Evolutionary conservation across 1,140 invertebrate species (phyloP).

Genomic region (Oppia nitens): DNA sequence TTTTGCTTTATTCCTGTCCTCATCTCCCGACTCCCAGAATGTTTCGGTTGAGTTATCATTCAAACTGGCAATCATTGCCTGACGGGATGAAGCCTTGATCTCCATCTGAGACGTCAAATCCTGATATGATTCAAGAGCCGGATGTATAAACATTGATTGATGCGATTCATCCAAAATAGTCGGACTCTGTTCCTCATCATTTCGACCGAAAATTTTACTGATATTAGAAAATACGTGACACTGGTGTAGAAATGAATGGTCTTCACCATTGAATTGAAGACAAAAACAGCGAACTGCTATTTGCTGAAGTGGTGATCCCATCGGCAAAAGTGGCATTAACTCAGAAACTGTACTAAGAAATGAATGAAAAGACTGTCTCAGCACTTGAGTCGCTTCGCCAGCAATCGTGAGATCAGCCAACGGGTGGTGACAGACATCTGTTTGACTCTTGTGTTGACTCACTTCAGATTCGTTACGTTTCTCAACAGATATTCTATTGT

Average conservation of each 20-base stretch:
- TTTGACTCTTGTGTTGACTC: constrained; percentile 14
- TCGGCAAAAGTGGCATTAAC: constrained; percentile 70
- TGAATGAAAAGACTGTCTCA: constrained; percentile 66
- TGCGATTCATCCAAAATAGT: not conserved
- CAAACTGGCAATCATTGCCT: constrained; percentile 78
- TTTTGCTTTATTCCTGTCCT: constrained; percentile 78
- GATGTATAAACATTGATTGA: not conserved
- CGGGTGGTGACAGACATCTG: constrained; percentile 56
- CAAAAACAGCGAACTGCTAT: constrained; percentile 88
- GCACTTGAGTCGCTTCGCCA: constrained; percentile 54
- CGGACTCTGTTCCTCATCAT: constrained; percentile 31
- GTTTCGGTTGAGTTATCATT: constrained; percentile 90
- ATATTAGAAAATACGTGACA: constrained; percentile 90
- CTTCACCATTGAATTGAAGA: constrained; percentile 63
- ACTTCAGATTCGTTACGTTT: constrained; percentile 20
- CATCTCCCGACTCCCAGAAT: constrained; percentile 97
- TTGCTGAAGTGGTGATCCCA: constrained; percentile 67
- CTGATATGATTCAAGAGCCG: constrained; percentile 19
- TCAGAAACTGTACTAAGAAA: constrained; percentile 80
- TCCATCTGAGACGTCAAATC: constrained; percentile 58
- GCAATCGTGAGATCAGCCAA: constrained; percentile 58
- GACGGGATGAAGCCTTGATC: constrained; percentile 73
- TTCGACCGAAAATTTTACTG: constrained; percentile 81
- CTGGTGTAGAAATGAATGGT: constrained; percentile 81
- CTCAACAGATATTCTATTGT: not conserved